These are phyloP conservation scores for Calvadosia cruxmelitensis DNA, from an alignment of 30 jellyfish, hydroid and myxozoan genomes.

Conservation along the genomic window DNA sequence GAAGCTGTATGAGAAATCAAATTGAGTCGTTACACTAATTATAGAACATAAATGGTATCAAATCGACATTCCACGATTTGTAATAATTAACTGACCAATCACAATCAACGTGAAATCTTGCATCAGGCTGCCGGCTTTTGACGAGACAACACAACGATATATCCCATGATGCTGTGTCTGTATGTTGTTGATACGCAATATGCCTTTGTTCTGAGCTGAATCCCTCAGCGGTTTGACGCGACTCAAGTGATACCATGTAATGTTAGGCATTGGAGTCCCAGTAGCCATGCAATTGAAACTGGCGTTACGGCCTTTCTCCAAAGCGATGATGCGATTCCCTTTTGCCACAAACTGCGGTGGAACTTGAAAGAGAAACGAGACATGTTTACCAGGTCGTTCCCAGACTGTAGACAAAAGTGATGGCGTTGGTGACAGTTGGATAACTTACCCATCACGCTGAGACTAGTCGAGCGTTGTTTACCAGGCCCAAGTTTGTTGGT, in stretches of 20 bases:
- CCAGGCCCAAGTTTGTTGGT: conserved; percentile 64
- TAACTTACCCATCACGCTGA: conserved; percentile 49
- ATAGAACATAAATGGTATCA: neutral
- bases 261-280: conserved; percentile 85
- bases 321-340: conserved; percentile 16
- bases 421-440: too few relatives aligned
- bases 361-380: conserved; percentile 31
- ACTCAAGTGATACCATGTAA: conserved; percentile 61
- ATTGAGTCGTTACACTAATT: too few relatives aligned
- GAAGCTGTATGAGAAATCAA: too few relatives aligned
- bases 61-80: neutral
- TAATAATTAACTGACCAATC: neutral
- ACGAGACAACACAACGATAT: conserved; percentile 51
- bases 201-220: conserved; percentile 27
- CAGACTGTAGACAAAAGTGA: neutral
- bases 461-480: conserved; percentile 31
- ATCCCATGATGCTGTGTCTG: conserved; percentile 49
- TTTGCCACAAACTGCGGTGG: conserved; percentile 57
- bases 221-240: conserved; percentile 29
- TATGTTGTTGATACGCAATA: conserved; percentile 23
- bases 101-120: conserved; percentile 38
- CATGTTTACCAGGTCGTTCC: neutral
- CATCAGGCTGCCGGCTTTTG: conserved; percentile 50
- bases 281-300: conserved; percentile 78
- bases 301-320: conserved; percentile 37